Evolutionary conservation across 2,113 vertebrate species (phyloP), one percentile per base, ranked within the genome.

Genomic region (Alaudala cheleensis): DNA sequence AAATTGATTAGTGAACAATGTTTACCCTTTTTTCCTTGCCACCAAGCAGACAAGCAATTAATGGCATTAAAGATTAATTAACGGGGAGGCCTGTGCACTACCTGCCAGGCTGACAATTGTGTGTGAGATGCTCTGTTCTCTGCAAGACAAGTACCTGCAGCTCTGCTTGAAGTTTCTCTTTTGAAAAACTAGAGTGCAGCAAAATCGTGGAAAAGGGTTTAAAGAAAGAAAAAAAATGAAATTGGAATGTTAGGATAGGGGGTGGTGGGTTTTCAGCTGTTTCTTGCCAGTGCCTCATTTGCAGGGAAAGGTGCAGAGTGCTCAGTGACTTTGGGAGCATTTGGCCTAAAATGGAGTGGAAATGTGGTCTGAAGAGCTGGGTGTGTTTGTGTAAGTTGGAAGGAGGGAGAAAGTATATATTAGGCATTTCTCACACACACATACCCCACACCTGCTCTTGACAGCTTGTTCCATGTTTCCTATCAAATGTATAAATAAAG

Each of bases 61-160:
- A 97, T 95, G 92, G 87, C 95, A 98, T 98, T 97, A 97, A 97
- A 97, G 96, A 97, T 98, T 98, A 95, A 98, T 98, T 97, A 97
- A 92, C 4, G 9, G 54, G 60, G 73, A 96, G 81, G 76, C 37
- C 58, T 39, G 17, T 28, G 51, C 29, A 4, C 42, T 82, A 96
- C 95, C 94, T 97, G 90, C 78, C 90, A 89, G 93, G 34, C 74
- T 81, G 29, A 93, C 78, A 76, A 81, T 66, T 92, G 42, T 20
- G 3, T 57, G 47, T 61, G 58, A 15, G 1, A 4, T 5, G 21
- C 31, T 87, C 80, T 61, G 72, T 17, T 67, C 37, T 81, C 56
- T 51, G 64, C 37, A 47, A 44, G 47, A 64, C 29, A 51, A 56
- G 58, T 22, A 45, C 15, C 53, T 47, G 31, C 58, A 65, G 29